A percentile compares a stretch with the other conserved stretches of the same genome.
Conservation (phyloP, 2,888 invertebrate species). For the Phania funesta region DNA sequence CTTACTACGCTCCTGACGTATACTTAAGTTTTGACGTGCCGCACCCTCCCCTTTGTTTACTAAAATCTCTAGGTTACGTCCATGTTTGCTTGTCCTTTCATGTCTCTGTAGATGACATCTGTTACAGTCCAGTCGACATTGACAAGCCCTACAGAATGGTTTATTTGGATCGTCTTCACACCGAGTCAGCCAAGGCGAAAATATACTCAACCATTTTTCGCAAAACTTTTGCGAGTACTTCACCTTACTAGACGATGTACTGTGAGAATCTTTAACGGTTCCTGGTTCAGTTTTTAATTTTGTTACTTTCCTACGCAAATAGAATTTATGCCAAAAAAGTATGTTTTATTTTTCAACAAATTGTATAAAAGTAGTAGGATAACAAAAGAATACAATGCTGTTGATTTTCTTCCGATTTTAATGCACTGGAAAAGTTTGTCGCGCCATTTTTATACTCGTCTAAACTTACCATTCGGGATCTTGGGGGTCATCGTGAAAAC, state of each 20-base stretch:
- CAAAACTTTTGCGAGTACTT: constrained; percentile 77
- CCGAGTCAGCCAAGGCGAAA: constrained; percentile 76
- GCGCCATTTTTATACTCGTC: background rate
- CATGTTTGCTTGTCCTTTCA: constrained; percentile 76
- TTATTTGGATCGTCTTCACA: constrained; percentile 75
- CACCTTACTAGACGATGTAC: constrained; percentile 67
- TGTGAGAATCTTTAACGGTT: constrained; percentile 66
- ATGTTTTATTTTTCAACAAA: constrained; percentile 29
- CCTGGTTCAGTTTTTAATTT: constrained; percentile 72
- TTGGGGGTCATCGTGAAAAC: constrained; percentile 76
- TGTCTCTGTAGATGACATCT: constrained; percentile 77
- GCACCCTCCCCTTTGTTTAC: constrained; percentile 75
- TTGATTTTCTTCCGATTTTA: constrained; percentile 11
- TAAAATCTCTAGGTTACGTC: constrained; percentile 75
- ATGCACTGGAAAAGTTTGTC: background rate
- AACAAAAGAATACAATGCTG: constrained; percentile 50
- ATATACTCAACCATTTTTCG: constrained; percentile 77
- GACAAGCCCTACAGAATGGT: constrained; percentile 77
- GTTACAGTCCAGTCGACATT: constrained; percentile 77
- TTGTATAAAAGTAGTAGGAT: constrained; percentile 59
- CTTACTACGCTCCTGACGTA: constrained; percentile 76
- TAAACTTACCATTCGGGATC: constrained; percentile 76
- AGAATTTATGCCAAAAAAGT: constrained; percentile 50
- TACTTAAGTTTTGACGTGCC: constrained; percentile 73
- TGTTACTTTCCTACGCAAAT: constrained; percentile 74